phyloP scores from a whole-genome alignment of 2,888 invertebrate species.

The Meteorus cinctellus region DNA sequence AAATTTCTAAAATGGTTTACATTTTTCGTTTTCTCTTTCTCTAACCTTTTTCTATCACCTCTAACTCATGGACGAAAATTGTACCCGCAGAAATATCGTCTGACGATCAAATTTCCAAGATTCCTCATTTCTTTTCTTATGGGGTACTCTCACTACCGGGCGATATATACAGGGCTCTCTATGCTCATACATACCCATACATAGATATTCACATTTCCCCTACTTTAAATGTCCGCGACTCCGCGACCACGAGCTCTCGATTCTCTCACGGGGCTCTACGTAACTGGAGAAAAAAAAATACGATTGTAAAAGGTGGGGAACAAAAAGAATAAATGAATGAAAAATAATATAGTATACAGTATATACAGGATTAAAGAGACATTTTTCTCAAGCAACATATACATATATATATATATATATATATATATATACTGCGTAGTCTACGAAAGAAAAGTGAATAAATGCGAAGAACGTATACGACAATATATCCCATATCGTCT shows the following conservation, averaged over 20 bases:
- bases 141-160: background rate
- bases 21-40: background rate
- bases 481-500: constrained; percentile 30
- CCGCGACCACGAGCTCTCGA: constrained; percentile 16
- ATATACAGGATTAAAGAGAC: constrained; percentile 13
- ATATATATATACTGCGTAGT: background rate
- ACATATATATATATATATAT: too few species aligned
- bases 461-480: constrained; percentile 34
- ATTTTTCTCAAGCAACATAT: constrained; percentile 31
- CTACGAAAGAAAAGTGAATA: constrained; percentile 38
- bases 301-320: constrained; percentile 2
- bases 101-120: constrained; percentile 40
- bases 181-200: background rate
- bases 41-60: background rate
- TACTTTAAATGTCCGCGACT: constrained; percentile 9
- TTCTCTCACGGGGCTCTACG: constrained; percentile 38
- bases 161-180: too few species aligned
- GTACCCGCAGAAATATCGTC: constrained; percentile 38
- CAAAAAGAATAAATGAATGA: constrained; percentile 12
- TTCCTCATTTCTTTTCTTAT: constrained; percentile 18
- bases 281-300: background rate
- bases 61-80: constrained; percentile 23
- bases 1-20: background rate
- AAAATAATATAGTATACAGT: constrained; percentile 8
- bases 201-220: background rate